Evolutionary conservation across 2,888 invertebrate genomes (phyloP), one percentile per base, ranked within the genome.

Genomic region (Microplitis deprimator): DNA sequence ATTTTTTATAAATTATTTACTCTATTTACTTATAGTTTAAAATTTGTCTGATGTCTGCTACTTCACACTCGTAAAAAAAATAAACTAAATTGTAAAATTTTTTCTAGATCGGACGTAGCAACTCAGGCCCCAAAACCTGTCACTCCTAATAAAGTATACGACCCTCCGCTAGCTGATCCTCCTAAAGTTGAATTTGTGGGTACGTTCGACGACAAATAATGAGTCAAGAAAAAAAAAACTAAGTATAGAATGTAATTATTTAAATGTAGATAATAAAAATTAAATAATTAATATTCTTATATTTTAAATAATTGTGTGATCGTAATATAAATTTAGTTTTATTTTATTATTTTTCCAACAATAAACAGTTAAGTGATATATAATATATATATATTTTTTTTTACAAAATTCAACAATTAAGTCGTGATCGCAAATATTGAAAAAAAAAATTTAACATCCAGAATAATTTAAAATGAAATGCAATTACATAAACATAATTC

Each of bases 71-170:
- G 4, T 29, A 29, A 29, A 29, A 29, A 4, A 29, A 29, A 29
- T 29, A 20, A 20, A 20, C 20, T 20, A 29, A 29, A 29, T 29
- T 29, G 4, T 29, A 4, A 70, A 82, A 69, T 81, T 81, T 7
- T 78, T 82, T 83, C 20, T 77, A 83, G 84, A 39, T 79, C 80
- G 13, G 79, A 89, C 86, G 91, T 78, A n/a, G 20, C 77, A 16
- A 6, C 75, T n/a, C 7, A 6, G 17, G 20, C n/a, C 5, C 59
- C 71, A 7, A 91, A 90, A 65, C 82, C 90, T 50, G 92, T 92
- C 13, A 93, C 92, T 6, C 94, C 94, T 1, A 94, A 94, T 76
- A 89, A 88, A 74, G 78, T 91, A 1, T 92, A 90, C 83, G 85
- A 87, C 8, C 50, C 68, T 68, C 10, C n/a, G 68, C 73, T 80